Evolutionary conservation across 2,113 vertebrate species (phyloP).

Genomic region (Petromus typicus): DNA sequence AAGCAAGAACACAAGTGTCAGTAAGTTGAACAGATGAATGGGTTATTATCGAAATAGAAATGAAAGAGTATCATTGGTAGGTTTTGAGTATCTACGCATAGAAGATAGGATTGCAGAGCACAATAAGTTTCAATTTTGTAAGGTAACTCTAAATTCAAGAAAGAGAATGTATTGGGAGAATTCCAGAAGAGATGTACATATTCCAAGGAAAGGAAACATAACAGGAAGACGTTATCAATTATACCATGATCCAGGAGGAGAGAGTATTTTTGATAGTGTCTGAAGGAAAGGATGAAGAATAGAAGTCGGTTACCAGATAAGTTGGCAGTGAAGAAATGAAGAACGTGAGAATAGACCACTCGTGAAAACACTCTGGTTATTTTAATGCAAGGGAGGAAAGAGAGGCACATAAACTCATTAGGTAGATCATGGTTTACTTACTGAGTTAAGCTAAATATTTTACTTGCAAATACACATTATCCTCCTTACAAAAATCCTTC

Average conservation of each 20-base stretch:
- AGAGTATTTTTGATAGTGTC: background rate
- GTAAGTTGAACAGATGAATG: background rate
- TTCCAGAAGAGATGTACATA: background rate
- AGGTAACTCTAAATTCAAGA: background rate
- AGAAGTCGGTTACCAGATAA: background rate
- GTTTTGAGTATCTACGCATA: background rate
- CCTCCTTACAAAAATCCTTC: background rate
- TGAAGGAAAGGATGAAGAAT: background rate
- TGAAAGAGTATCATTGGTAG: background rate
- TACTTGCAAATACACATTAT: background rate
- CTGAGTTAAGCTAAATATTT: background rate
- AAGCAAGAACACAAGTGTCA: no score
- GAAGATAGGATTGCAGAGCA: background rate
- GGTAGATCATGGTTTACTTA: background rate
- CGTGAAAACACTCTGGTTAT: background rate
- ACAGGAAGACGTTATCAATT: background rate
- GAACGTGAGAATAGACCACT: background rate
- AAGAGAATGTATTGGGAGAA: background rate
- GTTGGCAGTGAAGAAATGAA: background rate
- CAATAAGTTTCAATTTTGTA: background rate
- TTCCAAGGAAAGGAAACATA: background rate
- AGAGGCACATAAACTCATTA: background rate
- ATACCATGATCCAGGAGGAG: background rate
- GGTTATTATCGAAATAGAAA: background rate
- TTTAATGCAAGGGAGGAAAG: background rate